Base-by-base conservation (phyloP, 1,140 invertebrate species). In the Trialeurodes vaporariorum region DNA sequence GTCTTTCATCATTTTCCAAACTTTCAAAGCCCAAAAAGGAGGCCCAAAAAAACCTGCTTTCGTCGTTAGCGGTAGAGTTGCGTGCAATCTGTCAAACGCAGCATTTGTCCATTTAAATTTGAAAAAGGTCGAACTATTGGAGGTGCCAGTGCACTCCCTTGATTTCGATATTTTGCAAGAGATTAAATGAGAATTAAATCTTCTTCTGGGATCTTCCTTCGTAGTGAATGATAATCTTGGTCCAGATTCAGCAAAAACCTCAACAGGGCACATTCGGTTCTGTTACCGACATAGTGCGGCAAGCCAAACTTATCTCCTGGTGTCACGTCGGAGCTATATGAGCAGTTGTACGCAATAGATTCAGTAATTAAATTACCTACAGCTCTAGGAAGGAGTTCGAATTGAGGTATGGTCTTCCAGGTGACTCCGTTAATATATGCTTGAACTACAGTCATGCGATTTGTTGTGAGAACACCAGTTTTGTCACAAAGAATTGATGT, bases 401-500 rank as follows among this genome's bases (percentile, higher is more conserved):
- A 91, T 73, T 88, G 91, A 24, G 93, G 92, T 67, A 85, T 84
- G 40, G 85, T 85, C 78, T 92, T 92, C 77, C 87, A 86, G 68
- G 91, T 81, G 77, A 90, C 87, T 76, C 91, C 89, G 77, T 90
- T 91, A 70, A 93, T 86, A 77, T 91, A 93, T 0, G 91, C 91
- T 76, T 97, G 91, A 2, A 98, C 96, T 58, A 97, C 95, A 24
- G 96, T 98, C 96, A 99, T 99, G 65, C 96, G 86, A 80, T 99
- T 99, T 40, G 96, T 98, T 69, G 96, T 99, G 27, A 98, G 83
- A 0, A 96, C 98, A 66, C 96, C 96, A 62, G 96, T 99, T 81
- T 99, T 99, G 81, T 99, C 96, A 2, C 95, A 98, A 78, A 96
- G 98, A 80, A 99, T 98, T 68, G 95, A 92, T 66, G 96, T 99